These are phyloP conservation scores for Halisarca cf. caerulea DNA, from an alignment of 37 sponge, comb jelly and placozoan genomes.

Conservation along the genomic window DNA sequence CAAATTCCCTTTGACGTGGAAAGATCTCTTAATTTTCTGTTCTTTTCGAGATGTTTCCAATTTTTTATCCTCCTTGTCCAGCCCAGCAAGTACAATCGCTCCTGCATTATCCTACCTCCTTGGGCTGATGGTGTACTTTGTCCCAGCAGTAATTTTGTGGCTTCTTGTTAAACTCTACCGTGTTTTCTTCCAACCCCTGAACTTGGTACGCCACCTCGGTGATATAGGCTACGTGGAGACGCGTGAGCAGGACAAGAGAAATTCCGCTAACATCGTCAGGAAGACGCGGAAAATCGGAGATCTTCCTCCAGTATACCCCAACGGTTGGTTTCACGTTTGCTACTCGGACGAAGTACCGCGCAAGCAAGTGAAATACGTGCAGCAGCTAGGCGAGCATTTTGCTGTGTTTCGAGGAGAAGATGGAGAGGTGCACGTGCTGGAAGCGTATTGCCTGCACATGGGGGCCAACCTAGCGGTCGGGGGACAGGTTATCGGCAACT, in stretches of 20 bases:
- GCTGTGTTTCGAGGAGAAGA: slow-evolving; percentile 71
- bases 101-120: not conserved
- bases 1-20: not conserved
- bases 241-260: slow-evolving; percentile 2
- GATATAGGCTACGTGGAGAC: slow-evolving; percentile 36
- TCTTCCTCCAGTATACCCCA: slow-evolving; percentile 59
- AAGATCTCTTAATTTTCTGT: not conserved
- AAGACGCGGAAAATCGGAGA: slow-evolving; percentile 25
- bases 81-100: not conserved
- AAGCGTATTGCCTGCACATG: slow-evolving; percentile 75
- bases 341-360: slow-evolving; percentile 29
- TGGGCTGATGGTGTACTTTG: not conserved
- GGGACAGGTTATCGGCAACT: slow-evolving; percentile 56
- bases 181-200: not conserved
- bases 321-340: slow-evolving; percentile 64
- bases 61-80: not conserved
- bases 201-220: slow-evolving; percentile 23
- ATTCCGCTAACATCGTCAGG: slow-evolving; percentile 17
- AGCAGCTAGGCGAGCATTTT: slow-evolving; percentile 49
- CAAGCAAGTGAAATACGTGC: slow-evolving; percentile 24
- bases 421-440: slow-evolving; percentile 45
- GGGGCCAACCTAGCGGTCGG: slow-evolving; percentile 71
- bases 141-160: not conserved
- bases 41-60: not conserved
- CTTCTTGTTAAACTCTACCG: not conserved